These are phyloP conservation scores for Pogonomyrmex californicus DNA, from an alignment of 1,140 invertebrate genomes.

Conservation along the genomic window DNA sequence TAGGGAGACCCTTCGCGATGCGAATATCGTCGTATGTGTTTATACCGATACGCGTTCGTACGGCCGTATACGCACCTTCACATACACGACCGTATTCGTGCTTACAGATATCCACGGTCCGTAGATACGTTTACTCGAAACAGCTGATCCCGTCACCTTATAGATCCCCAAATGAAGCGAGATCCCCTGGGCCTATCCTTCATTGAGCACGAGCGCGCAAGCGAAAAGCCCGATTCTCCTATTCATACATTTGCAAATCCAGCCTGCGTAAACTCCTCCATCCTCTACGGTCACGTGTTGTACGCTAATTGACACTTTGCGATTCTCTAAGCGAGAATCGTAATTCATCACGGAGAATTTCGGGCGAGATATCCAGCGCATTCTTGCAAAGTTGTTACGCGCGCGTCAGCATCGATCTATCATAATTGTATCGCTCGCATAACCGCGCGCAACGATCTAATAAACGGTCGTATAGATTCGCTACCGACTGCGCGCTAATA, in stretches of 20 bases:
- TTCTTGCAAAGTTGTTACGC: neutral
- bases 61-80: constrained; percentile 6
- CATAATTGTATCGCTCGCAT: constrained; percentile 12
- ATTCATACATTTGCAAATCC: constrained; percentile 26
- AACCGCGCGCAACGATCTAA: neutral
- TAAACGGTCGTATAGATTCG: constrained; percentile 8
- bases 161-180: constrained; percentile 79
- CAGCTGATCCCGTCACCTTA: constrained; percentile 85
- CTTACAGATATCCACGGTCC: constrained; percentile 74
- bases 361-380: neutral
- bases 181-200: constrained; percentile 73
- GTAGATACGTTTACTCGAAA: constrained; percentile 48
- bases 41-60: constrained; percentile 31
- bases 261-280: neutral
- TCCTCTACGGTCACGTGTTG: neutral
- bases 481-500: neutral
- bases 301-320: neutral
- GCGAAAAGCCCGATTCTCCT: constrained; percentile 58
- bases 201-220: constrained; percentile 70
- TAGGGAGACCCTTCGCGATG: constrained; percentile 79
- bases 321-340: neutral
- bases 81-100: constrained; percentile 58
- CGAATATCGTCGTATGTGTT: constrained; percentile 57
- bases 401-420: constrained; percentile 15
- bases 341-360: constrained; percentile 7